Evolutionary conservation across 2,113 vertebrate species (phyloP), one percentile per base, ranked within the genome.

Genomic region (Oriolus oriolus): DNA sequence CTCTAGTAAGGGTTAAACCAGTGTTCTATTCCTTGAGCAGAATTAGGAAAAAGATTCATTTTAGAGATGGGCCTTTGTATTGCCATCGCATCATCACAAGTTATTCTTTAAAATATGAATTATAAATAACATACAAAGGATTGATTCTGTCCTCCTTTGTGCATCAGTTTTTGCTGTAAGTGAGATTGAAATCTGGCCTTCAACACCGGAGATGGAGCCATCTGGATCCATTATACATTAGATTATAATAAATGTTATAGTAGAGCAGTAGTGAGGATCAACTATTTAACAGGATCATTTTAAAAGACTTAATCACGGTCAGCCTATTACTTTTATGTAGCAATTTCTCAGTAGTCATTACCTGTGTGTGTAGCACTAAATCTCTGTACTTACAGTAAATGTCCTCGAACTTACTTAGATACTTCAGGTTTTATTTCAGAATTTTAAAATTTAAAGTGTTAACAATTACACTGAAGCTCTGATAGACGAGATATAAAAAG

Each of bases 271-370:
- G 71, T 80, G 74, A 73, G 92, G 71, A 89, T 87, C 57, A 95
- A 75, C 73, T 96, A 75, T 96, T 90, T 94, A 94, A 93, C 86
- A 68, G 85, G 71, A 74, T 78, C n/a, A 9, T 96, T 95, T 90
- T 54, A 82, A 94, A 94, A 57, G 69, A 79, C 39, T 93, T 74
- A 81, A 90, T 92, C 80, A 87, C 65, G 74, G 49, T 69, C 94
- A 88, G 80, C 22, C 71, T 86, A 7, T 88, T 90, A 75, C 66
- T 85, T 88, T 90, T 86, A 74, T 45, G 42, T 66, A 66, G 56
- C 69, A 70, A 37, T 92, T 79, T 89, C 85, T 81, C 74, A 82
- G 80, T 45, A 89, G 80, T 81, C 42, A 18, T 77, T 77, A 84
- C 74, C 61, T 78, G 5, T 78, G 39, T 2, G 3, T 63, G 13